phyloP scores from a whole-genome alignment of 1,140 invertebrate species.

The Megalopta genalis region DNA sequence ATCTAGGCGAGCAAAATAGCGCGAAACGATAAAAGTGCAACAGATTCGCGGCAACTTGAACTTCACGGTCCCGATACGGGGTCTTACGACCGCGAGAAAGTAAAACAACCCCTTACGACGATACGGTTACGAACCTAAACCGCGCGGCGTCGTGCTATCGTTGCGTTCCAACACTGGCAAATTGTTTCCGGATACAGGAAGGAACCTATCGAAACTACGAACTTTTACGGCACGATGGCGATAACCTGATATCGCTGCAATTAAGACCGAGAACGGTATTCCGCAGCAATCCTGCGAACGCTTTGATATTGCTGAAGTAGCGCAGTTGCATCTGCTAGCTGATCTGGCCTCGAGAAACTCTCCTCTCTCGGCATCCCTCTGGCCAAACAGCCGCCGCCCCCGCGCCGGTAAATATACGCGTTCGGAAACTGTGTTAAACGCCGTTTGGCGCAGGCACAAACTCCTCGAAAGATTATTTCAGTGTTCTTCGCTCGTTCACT shows the following conservation, averaged over 20 bases:
- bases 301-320: background rate
- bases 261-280: background rate
- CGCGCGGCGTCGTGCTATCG: too few relatives aligned
- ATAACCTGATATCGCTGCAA: background rate
- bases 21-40: too few relatives aligned
- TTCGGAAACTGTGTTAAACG: background rate
- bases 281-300: background rate
- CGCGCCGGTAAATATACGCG: background rate
- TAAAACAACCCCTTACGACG: too few relatives aligned
- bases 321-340: background rate
- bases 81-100: too few relatives aligned
- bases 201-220: background rate
- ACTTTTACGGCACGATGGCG: background rate
- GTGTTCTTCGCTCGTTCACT: background rate
- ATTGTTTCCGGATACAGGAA: slow-evolving; percentile 8
- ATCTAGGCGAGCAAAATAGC: too few relatives aligned
- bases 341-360: background rate
- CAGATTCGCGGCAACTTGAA: too few relatives aligned
- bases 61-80: too few relatives aligned
- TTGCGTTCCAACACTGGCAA: too few relatives aligned
- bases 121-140: too few relatives aligned
- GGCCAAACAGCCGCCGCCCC: background rate
- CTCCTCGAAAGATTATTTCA: background rate
- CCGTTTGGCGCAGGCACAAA: background rate
- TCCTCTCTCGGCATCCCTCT: background rate